Evolutionary conservation across 2,797 vertebrate species (phyloP).

Genomic region (Sebastes taczanowskii): DNA sequence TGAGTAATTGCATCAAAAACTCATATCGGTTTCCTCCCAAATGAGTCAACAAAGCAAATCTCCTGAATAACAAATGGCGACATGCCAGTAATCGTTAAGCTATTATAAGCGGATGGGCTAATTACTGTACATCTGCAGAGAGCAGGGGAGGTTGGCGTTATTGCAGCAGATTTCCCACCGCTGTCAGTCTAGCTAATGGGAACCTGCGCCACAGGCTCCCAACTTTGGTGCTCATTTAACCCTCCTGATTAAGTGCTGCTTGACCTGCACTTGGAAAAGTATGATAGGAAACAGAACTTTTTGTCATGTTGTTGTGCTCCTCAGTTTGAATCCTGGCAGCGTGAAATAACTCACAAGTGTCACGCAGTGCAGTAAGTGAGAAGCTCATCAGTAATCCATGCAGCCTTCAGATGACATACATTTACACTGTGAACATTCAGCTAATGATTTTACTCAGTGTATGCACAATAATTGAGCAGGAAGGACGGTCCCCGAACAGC

Average conservation of each 20-base stretch:
- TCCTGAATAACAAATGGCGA: constrained; percentile 73
- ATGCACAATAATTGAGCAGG: constrained; percentile 11
- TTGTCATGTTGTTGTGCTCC: not conserved
- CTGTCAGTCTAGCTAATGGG: constrained; percentile 72
- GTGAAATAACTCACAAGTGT: not conserved
- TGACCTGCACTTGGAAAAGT: constrained; percentile 56
- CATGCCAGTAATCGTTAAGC: constrained; percentile 75
- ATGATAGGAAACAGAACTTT: constrained; percentile 11
- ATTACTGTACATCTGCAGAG: constrained; percentile 77
- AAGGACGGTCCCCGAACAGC: not conserved
- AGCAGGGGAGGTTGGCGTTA: constrained; percentile 59
- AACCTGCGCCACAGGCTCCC: constrained; percentile 41
- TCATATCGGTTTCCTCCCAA: constrained; percentile 73
- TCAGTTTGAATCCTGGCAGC: not conserved
- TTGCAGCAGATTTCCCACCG: constrained; percentile 63
- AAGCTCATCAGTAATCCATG: constrained; percentile 28
- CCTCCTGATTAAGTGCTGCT: constrained; percentile 54
- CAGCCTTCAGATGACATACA: constrained; percentile 10
- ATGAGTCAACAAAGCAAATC: constrained; percentile 77
- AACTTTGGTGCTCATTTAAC: constrained; percentile 57
- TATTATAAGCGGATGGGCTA: constrained; percentile 76
- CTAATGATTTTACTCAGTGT: constrained; percentile 33
- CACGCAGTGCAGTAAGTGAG: constrained; percentile 20
- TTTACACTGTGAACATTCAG: constrained; percentile 28
- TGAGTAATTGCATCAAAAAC: constrained; percentile 79